Conservation (phyloP, 2,888 invertebrate genomes). For the Myopa tessellatipennis region DNA sequence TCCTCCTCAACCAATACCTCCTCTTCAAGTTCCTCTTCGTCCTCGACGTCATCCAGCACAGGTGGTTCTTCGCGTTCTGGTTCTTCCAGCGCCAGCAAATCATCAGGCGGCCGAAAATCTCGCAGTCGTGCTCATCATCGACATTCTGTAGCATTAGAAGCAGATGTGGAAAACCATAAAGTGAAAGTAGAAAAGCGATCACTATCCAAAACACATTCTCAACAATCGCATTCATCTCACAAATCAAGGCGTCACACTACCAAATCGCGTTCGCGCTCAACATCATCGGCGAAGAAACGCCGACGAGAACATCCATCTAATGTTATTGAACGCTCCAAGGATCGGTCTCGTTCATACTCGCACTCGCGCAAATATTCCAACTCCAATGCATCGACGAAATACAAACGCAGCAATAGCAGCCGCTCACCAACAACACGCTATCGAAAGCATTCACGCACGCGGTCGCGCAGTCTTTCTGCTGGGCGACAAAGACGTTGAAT, state of each 20-base stretch:
- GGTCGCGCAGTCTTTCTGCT: slow-evolving; percentile 45
- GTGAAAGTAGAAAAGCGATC: slow-evolving; percentile 45
- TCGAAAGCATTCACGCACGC: slow-evolving; percentile 46
- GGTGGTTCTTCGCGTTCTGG: slow-evolving; percentile 42
- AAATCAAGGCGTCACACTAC: slow-evolving; percentile 49
- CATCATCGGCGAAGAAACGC: slow-evolving; percentile 54
- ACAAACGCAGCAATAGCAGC: slow-evolving; percentile 48
- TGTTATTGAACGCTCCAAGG: slow-evolving; percentile 30
- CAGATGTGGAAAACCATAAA: slow-evolving; percentile 21
- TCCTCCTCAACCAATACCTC: slow-evolving; percentile 48
- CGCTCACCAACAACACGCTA: slow-evolving; percentile 51
- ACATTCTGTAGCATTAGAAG: slow-evolving; percentile 18
- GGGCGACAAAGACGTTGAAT: slow-evolving; percentile 44
- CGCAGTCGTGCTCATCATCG: slow-evolving; percentile 33
- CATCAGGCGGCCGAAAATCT: slow-evolving; percentile 32
- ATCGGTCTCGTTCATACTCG: slow-evolving; percentile 52
- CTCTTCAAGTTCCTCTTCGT: slow-evolving; percentile 56
- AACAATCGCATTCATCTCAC: slow-evolving; percentile 48
- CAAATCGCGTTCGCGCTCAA: slow-evolving; percentile 52
- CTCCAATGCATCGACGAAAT: slow-evolving; percentile 46
- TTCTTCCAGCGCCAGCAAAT: slow-evolving; percentile 20
- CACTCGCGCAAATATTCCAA: slow-evolving; percentile 44
- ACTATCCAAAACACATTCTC: slow-evolving; percentile 50
- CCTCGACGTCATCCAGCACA: slow-evolving; percentile 50
- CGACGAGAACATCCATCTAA: slow-evolving; percentile 42